Conservation (phyloP, 2,113 vertebrate species). For the Eulemur rufifrons region DNA sequence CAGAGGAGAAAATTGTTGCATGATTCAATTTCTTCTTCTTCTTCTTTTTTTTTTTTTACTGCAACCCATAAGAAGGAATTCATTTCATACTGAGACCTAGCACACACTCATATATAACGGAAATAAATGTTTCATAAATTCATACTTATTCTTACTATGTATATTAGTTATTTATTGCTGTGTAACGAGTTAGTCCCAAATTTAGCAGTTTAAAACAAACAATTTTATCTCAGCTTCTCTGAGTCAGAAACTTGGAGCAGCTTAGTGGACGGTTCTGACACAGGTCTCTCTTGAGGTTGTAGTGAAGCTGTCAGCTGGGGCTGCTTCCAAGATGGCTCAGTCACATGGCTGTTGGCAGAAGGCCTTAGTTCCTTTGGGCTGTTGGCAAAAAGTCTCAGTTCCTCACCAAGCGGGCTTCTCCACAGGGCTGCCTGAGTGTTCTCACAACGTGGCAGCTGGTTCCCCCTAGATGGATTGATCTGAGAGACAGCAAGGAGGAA, state of each 20-base stretch:
- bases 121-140: not conserved
- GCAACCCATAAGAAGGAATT: not conserved
- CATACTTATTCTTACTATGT: not conserved
- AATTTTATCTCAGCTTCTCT: not conserved
- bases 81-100: not conserved
- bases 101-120: not conserved
- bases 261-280: not conserved
- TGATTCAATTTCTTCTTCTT: not conserved
- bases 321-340: not conserved
- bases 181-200: not conserved
- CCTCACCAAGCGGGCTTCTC: too few relatives aligned
- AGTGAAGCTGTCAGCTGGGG: not conserved
- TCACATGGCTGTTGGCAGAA: not conserved
- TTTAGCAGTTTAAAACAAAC: not conserved
- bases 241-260: not conserved
- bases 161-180: not conserved
- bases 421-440: too few relatives aligned
- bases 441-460: not conserved
- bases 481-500: not conserved
- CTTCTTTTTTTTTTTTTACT: not conserved
- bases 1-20: not conserved
- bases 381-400: not conserved
- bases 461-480: not conserved
- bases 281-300: not conserved
- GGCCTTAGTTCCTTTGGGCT: not conserved